Evolutionary conservation across 2,888 invertebrate species (phyloP).

Genomic region (Hydraecia micacea): DNA sequence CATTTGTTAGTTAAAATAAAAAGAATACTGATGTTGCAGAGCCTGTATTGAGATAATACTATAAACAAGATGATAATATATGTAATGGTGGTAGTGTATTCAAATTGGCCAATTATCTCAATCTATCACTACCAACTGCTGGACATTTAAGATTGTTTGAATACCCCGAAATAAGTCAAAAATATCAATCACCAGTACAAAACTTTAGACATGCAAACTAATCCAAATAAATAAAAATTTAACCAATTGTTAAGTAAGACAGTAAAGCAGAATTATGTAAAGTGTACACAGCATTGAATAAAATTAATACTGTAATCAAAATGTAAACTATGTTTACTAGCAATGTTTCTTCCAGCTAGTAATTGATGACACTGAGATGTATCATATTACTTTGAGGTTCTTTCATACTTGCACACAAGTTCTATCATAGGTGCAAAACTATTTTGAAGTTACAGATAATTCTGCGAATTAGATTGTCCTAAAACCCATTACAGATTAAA

Average conservation of each 20-base stretch:
- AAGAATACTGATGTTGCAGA: neutral
- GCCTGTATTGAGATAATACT: neutral
- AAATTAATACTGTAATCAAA: constrained; percentile 11
- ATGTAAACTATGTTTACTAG: constrained; percentile 36
- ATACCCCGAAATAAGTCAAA: neutral
- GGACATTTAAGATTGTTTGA: neutral
- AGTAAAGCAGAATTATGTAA: neutral
- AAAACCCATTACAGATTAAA: neutral
- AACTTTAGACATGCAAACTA: neutral
- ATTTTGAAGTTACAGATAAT: neutral
- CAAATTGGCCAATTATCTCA: neutral
- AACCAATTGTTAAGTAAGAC: no score
- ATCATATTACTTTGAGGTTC: constrained; percentile 44
- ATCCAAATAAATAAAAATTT: neutral
- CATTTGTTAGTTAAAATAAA: neutral
- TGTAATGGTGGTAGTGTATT: neutral
- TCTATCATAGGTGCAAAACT: neutral
- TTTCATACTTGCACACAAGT: constrained; percentile 32
- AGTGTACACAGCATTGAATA: constrained; percentile 19
- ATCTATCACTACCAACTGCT: neutral
- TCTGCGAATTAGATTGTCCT: neutral
- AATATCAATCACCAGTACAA: neutral
- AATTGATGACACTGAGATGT: constrained; percentile 43
- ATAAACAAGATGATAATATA: neutral
- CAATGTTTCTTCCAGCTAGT: constrained; percentile 33